These are phyloP conservation scores for Huso huso DNA, from an alignment of 2,797 vertebrate genomes.

Conservation along the genomic window DNA sequence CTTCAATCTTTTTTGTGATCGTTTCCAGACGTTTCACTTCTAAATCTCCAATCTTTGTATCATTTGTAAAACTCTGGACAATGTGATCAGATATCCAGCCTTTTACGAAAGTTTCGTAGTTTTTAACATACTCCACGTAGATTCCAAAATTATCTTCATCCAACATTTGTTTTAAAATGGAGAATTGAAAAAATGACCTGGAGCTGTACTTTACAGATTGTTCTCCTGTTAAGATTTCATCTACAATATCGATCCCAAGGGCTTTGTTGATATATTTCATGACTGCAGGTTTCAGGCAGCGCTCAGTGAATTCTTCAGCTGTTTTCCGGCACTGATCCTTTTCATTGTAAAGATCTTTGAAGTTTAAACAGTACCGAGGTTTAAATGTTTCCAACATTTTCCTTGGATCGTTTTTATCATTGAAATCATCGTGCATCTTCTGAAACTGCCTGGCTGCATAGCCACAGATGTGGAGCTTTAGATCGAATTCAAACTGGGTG, in stretches of 20 bases:
- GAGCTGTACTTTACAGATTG: conserved; percentile 35
- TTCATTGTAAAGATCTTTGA: conserved; percentile 34
- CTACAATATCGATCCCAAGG: conserved; percentile 43
- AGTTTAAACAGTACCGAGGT: conserved; percentile 28
- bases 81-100: conserved; percentile 35
- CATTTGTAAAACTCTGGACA: conserved; percentile 1
- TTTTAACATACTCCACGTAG: conserved; percentile 25
- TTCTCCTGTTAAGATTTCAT: conserved; percentile 31
- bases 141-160: conserved; percentile 11
- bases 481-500: conserved; percentile 28
- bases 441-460: conserved; percentile 26
- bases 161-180: conserved; percentile 35
- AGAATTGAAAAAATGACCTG: conserved; percentile 36
- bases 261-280: conserved; percentile 29
- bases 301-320: conserved; percentile 29
- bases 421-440: conserved; percentile 33
- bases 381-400: conserved; percentile 25
- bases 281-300: conserved; percentile 42
- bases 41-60: conserved; percentile 24
- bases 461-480: conserved; percentile 40
- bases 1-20: conserved; percentile 25
- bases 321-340: conserved; percentile 36
- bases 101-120: conserved; percentile 35
- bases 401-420: neutral
- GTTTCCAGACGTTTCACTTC: conserved; percentile 14